Conservation (phyloP, 2,113 vertebrate genomes). For the Carettochelys insculpta region DNA sequence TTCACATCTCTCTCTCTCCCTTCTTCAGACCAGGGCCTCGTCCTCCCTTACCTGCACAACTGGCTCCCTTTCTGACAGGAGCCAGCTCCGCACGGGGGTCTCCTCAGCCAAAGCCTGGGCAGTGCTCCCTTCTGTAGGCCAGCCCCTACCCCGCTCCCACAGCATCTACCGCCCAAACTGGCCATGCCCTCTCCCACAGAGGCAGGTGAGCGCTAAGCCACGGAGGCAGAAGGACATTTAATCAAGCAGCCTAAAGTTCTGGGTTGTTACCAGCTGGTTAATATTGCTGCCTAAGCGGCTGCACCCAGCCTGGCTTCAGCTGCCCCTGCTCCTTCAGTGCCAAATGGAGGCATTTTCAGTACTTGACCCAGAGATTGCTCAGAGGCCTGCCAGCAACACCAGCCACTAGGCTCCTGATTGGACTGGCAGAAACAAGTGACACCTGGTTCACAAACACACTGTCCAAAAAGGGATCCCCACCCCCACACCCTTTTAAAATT, state of each 20-base stretch:
- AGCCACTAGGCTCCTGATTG: neutral
- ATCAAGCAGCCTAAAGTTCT: neutral
- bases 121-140: neutral
- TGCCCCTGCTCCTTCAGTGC: neutral
- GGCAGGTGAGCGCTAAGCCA: neutral
- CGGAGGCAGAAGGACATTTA: neutral
- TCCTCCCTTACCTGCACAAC: neutral
- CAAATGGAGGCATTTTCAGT: neutral
- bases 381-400: neutral
- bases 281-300: too few relatives aligned
- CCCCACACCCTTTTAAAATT: neutral
- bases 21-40: neutral
- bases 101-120: neutral
- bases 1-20: neutral
- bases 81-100: neutral
- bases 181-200: neutral
- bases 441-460: neutral
- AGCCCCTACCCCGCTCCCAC: neutral
- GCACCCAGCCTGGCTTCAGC: too few relatives aligned
- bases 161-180: neutral
- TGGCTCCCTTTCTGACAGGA: neutral
- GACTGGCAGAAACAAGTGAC: neutral
- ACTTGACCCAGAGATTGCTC: too few relatives aligned
- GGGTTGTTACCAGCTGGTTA: neutral
- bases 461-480: neutral